Conservation (phyloP, 2,113 vertebrate genomes). For the Platichthys stellatus region DNA sequence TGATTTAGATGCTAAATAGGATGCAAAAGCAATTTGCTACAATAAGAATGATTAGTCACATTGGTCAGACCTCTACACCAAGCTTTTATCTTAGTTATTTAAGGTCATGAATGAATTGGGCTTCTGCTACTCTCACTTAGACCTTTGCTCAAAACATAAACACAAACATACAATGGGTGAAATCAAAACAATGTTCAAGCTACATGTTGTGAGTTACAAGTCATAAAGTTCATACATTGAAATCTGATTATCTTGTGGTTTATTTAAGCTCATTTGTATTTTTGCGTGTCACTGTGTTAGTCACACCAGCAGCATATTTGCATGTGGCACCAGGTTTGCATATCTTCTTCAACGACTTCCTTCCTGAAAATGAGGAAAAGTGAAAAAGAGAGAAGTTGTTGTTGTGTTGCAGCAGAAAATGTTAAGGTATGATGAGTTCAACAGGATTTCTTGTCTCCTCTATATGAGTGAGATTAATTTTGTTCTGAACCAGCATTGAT, state of each 20-base stretch:
- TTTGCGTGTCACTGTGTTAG: background rate
- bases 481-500: too few relatives aligned
- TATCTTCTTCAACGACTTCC: slow-evolving; percentile 7
- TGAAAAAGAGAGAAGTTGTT: too few relatives aligned
- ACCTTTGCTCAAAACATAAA: background rate
- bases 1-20: too few relatives aligned
- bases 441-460: too few relatives aligned
- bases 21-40: too few relatives aligned
- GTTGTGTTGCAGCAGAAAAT: background rate
- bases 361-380: background rate
- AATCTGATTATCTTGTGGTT: slow-evolving; percentile 3
- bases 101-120: background rate
- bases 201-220: background rate
- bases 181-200: background rate
- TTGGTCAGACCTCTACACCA: too few relatives aligned
- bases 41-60: too few relatives aligned
- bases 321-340: slow-evolving; percentile 55
- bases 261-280: slow-evolving; percentile 24
- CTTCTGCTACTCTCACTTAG: background rate
- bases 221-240: background rate
- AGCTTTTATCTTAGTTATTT: background rate
- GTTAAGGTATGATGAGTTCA: too few relatives aligned
- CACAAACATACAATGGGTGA: background rate
- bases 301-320: slow-evolving; percentile 30
- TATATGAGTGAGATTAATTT: too few relatives aligned